Conservation (phyloP, 2,888 invertebrate species). For the Mythimna lalbum region DNA sequence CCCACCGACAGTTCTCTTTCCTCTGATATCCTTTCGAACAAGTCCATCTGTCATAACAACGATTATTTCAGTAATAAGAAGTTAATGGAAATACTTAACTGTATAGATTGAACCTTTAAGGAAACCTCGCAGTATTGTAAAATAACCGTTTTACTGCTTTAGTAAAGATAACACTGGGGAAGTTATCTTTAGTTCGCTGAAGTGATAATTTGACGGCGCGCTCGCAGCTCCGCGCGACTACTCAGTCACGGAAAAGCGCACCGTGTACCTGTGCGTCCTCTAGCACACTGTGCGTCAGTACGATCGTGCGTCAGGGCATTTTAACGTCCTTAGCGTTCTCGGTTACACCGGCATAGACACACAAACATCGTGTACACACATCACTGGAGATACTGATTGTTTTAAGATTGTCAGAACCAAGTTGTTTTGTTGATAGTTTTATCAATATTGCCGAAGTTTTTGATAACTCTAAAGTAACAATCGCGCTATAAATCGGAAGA, state of each 20-base stretch:
- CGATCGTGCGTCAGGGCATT: neutral
- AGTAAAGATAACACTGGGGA: conserved; percentile 36
- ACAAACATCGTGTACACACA: neutral
- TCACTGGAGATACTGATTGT: neutral
- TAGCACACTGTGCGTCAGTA: neutral
- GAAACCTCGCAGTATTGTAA: conserved; percentile 8
- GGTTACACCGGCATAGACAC: neutral
- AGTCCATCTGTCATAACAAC: neutral
- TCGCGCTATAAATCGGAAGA: neutral
- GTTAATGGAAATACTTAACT: neutral
- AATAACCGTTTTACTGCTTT: conserved; percentile 15
- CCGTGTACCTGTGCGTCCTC: conserved; percentile 6
- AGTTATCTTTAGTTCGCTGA: conserved; percentile 41
- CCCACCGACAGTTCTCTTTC: too few relatives aligned
- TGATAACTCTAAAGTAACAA: neutral
- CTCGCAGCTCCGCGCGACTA: conserved; percentile 26
- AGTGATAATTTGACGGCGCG: conserved; percentile 40
- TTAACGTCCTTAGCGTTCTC: neutral
- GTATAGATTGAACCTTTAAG: neutral
- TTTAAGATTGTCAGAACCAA: neutral
- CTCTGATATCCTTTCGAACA: too few relatives aligned
- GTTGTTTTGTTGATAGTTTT: conserved; percentile 8
- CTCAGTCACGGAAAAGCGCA: conserved; percentile 37
- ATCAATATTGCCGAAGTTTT: neutral
- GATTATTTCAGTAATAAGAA: neutral